Conservation (phyloP, 2,888 invertebrate species). For the Quadroppia sp. region DNA sequence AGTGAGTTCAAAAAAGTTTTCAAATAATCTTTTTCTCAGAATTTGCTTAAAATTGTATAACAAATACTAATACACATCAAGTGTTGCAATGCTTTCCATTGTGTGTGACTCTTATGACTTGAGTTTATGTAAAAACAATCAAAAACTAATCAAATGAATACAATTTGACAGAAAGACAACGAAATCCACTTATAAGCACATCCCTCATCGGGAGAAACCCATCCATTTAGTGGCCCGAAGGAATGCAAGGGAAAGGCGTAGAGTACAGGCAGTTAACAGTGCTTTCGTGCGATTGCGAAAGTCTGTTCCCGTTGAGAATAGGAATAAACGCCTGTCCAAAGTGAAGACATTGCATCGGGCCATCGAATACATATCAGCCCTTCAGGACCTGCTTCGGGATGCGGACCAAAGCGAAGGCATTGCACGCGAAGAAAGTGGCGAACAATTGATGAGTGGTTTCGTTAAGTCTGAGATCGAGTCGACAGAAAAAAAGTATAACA, state of each 20-base stretch:
- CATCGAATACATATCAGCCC: constrained; percentile 61
- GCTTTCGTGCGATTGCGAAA: constrained; percentile 61
- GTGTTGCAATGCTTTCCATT: too few species aligned
- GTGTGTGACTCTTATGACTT: too few species aligned
- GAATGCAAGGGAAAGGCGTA: constrained; percentile 62
- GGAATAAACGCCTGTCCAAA: constrained; percentile 61
- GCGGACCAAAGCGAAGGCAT: constrained; percentile 40
- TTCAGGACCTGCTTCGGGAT: constrained; percentile 55
- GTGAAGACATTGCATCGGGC: constrained; percentile 63
- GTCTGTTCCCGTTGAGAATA: constrained; percentile 60
- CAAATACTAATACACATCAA: too few species aligned
- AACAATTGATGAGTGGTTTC: constrained; percentile 6
- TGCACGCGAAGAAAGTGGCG: neutral
- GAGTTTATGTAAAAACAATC: too few species aligned
- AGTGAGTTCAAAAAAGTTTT: neutral
- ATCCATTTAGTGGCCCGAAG: constrained; percentile 60
- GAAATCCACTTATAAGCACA: constrained; percentile 48
- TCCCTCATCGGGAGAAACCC: constrained; percentile 57
- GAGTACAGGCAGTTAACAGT: constrained; percentile 64
- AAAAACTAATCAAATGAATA: too few species aligned
- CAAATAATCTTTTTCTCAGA: neutral
- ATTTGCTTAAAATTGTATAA: too few species aligned
- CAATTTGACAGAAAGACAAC: constrained; percentile 39
- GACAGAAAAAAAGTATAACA: constrained; percentile 44
- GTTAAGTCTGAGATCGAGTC: constrained; percentile 36